Evolutionary conservation across 2,888 invertebrate species (phyloP).

Genomic region (Drosophila austrosaltans): DNA sequence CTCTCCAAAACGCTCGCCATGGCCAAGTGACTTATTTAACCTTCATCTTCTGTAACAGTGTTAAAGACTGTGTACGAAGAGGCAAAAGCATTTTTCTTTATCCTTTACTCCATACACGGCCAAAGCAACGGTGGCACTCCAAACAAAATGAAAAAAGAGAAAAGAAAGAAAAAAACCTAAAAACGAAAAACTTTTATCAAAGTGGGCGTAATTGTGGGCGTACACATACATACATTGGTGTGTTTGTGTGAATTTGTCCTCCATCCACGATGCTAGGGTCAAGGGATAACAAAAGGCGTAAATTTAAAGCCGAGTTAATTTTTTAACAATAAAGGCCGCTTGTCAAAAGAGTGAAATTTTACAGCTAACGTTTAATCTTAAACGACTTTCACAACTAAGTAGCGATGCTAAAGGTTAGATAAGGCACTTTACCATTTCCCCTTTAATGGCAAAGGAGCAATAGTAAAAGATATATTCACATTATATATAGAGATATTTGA

Average conservation of each 20-base stretch:
- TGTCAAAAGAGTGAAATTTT: slow-evolving; percentile 69
- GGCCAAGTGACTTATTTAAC: slow-evolving; percentile 44
- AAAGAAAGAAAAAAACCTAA: slow-evolving; percentile 12
- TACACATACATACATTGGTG: slow-evolving; percentile 15
- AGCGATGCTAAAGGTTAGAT: slow-evolving; percentile 39
- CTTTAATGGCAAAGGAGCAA: slow-evolving; percentile 21
- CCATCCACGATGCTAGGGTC: slow-evolving; percentile 52
- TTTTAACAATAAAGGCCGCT: slow-evolving; percentile 74
- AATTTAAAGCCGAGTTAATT: slow-evolving; percentile 76
- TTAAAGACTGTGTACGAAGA: slow-evolving; percentile 42
- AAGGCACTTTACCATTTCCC: slow-evolving; percentile 21
- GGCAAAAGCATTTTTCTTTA: slow-evolving; percentile 52
- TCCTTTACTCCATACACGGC: background rate
- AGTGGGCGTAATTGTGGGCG: slow-evolving; percentile 46
- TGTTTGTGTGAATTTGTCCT: slow-evolving; percentile 31
- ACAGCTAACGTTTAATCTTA: slow-evolving; percentile 74
- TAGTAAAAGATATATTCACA: background rate
- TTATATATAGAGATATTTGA: background rate
- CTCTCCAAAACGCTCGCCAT: slow-evolving; percentile 1
- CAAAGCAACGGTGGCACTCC: slow-evolving; percentile 2
- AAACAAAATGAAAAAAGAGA: slow-evolving; percentile 32
- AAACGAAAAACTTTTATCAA: slow-evolving; percentile 62
- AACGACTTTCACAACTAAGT: slow-evolving; percentile 51
- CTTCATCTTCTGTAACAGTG: slow-evolving; percentile 29
- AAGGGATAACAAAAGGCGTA: slow-evolving; percentile 77